These are phyloP conservation scores for Esox masquinongy DNA, from an alignment of 2,797 vertebrate genomes.

Conservation along the genomic window DNA sequence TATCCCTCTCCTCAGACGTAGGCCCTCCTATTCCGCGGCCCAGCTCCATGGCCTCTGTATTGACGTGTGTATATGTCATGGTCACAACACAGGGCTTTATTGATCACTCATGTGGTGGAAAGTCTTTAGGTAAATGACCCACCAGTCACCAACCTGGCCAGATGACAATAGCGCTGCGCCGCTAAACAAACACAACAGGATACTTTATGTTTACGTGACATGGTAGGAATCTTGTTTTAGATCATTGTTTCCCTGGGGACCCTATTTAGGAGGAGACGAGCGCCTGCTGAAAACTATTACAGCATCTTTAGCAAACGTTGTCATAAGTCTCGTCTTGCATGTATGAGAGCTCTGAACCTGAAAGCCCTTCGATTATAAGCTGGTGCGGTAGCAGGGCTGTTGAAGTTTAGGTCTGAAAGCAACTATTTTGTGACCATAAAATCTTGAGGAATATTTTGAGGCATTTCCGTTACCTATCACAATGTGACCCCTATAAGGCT, in stretches of 20 bases:
- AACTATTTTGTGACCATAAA: no score
- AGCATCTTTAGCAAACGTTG: no score
- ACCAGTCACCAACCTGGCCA: not conserved
- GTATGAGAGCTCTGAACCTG: no score
- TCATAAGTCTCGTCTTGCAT: no score
- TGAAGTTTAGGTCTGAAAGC: no score
- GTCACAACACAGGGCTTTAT: not conserved
- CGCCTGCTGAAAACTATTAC: not conserved
- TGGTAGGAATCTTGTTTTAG: not conserved
- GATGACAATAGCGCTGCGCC: not conserved
- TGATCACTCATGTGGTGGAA: not conserved
- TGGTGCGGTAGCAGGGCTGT: no score
- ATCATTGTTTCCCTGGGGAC: not conserved
- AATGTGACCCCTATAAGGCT: no score
- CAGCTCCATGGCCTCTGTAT: not conserved
- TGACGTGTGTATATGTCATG: not conserved
- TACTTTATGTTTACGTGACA: not conserved
- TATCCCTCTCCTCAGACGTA: not conserved
- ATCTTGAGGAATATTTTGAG: no score
- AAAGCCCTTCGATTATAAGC: no score
- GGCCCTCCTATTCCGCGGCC: not conserved
- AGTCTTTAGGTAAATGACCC: not conserved
- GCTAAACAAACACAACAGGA: not conserved
- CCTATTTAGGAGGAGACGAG: not conserved
- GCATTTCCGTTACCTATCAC: no score